These are phyloP conservation scores for Borostomias antarcticus DNA, from an alignment of 2,797 vertebrate species.

Conservation along the genomic window DNA sequence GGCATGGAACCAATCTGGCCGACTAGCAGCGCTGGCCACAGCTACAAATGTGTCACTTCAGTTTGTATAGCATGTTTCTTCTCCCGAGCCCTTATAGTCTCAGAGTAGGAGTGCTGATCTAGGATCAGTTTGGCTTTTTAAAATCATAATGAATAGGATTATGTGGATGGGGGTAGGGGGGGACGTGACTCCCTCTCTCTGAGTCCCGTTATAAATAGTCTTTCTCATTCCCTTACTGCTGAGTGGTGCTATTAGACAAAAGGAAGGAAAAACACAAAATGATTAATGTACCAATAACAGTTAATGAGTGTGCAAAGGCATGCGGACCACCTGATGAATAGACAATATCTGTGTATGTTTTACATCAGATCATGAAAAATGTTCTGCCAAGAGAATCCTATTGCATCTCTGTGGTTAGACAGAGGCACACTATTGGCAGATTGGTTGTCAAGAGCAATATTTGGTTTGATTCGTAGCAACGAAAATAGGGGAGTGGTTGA, in stretches of 20 bases:
- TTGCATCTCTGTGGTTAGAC: background rate
- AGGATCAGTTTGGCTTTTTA: background rate
- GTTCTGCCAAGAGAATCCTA: background rate
- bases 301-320: background rate
- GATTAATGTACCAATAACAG: background rate
- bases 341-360: background rate
- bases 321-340: too few relatives aligned
- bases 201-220: background rate
- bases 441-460: conserved; percentile 15
- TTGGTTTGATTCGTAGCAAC: conserved; percentile 18
- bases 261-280: background rate
- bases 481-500: background rate
- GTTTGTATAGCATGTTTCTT: background rate
- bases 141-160: background rate
- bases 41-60: background rate
- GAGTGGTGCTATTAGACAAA: too few relatives aligned
- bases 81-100: background rate
- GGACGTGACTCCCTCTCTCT: background rate
- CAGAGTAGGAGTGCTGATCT: background rate
- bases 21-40: background rate
- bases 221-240: too few relatives aligned
- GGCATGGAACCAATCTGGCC: background rate
- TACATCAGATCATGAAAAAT: background rate
- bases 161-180: background rate
- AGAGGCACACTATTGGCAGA: background rate